Base-by-base conservation (phyloP, 2,113 vertebrate genomes). In the Silurus meridionalis region DNA sequence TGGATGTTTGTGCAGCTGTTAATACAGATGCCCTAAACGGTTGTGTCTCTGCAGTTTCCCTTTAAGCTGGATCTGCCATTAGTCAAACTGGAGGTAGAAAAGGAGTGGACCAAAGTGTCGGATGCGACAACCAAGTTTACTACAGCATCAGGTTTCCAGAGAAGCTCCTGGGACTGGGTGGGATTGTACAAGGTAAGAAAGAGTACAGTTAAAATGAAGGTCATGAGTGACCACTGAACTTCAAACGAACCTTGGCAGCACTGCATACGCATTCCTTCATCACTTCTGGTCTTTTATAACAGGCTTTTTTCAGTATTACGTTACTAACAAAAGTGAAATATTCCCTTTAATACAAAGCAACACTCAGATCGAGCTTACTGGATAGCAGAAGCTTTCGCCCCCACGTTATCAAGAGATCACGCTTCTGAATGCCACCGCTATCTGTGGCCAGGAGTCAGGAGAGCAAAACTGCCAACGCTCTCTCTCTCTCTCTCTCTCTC, bases 111-210 rank as follows among this genome's bases (percentile, higher is more conserved):
- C 77, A 95, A 95, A 88, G 94, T 96, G 0, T 96, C 97, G 60
- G 97, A 99, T 84, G 96, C 97, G 0, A 91, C 95, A 78, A 96
- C 96, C 83, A 94, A 92, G 89, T 97, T 98, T 91, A 96, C 92
- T 77, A 91, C 96, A 89, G 95, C 95, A 6, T 91, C 93, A 0
- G 92, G 91, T 82, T 98, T 97, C 86, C 95, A 97, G 90, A 96
- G 97, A 86, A 99, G 97, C 91, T 97, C 98, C 74, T 99, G 97
- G 97, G 98, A 99, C 95, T 99, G 98, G 98, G 96, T 99, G 4
- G 98, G 97, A 84, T 96, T 99, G 88, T 99, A 99, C 91, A 95
- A 96, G 96, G 98, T 99, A 90, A 93, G 90, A 46, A 61, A 61
- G 21, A 28, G 1, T 72, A 23, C 7, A 57, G 9, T 79, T 83